Evolutionary conservation across 2,113 vertebrate species (phyloP).

Genomic region (Dicaeum eximium): DNA sequence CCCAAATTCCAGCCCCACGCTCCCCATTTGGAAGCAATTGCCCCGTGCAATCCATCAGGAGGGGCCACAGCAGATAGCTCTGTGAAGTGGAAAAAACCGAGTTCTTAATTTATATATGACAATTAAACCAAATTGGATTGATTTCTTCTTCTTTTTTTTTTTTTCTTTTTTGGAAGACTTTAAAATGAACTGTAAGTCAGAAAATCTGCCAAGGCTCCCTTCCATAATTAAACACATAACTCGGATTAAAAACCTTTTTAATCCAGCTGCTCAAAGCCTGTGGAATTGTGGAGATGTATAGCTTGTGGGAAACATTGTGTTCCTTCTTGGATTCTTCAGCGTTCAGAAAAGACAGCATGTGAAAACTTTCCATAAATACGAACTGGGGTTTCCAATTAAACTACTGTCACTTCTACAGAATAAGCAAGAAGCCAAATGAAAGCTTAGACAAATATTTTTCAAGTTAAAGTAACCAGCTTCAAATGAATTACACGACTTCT

Average conservation of each 20-base stretch:
- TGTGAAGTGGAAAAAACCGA: constrained; percentile 33
- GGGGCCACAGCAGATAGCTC: background rate
- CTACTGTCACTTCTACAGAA: constrained; percentile 10
- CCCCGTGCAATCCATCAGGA: constrained; percentile 4
- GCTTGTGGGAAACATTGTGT: constrained; percentile 64
- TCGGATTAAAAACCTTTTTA: constrained; percentile 7
- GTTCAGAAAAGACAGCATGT: constrained; percentile 36
- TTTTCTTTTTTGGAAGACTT: background rate
- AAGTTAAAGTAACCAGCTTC: constrained; percentile 4
- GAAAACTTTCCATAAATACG: constrained; percentile 62
- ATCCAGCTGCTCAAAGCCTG: constrained; percentile 44
- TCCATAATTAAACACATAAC: constrained; percentile 59
- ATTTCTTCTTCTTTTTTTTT: background rate
- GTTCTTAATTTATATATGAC: constrained; percentile 46
- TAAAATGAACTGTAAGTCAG: constrained; percentile 45
- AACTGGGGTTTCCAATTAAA: constrained; percentile 44
- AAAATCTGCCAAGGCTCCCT: constrained; percentile 54
- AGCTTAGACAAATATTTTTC: constrained; percentile 21
- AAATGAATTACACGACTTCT: background rate
- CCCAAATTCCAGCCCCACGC: background rate
- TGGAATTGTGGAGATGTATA: constrained; percentile 6
- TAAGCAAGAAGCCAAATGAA: background rate
- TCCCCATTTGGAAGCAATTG: constrained; percentile 38
- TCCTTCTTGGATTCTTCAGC: constrained; percentile 45
- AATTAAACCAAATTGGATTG: constrained; percentile 33